Base-by-base conservation (phyloP, 2,888 invertebrate species). In the Zelleria hepariella region DNA sequence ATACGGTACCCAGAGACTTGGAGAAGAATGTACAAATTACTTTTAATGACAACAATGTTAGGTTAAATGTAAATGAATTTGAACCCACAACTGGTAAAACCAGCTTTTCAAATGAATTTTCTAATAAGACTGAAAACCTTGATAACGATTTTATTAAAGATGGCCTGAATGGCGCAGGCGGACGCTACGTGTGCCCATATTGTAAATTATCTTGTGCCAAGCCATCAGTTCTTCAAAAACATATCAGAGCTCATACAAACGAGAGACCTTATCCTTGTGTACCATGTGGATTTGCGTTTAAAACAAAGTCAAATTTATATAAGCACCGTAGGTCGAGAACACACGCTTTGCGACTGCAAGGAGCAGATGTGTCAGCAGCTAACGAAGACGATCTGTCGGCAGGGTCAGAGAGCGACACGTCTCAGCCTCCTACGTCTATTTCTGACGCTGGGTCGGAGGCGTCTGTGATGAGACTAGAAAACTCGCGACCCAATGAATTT, bases 191-290 rank as follows among this genome's bases (percentile, higher is more conserved):
- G 66, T 97, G 97, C 78, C 93, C 94, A 10, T 96, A 95, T 80
- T 97, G 97, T 89, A 95, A 94, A 80, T 88, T 96, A 77, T 93
- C 93, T 66, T 97, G 96, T 89, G 94, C 96, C 71, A 97, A 97
- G 85, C 97, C 97, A 61, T 97, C 96, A 78, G 97, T 97, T 66
- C 91, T 97, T 65, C 94, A 96, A 81, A 97, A 97, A 90, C 97
- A 97, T 90, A 95, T 97, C 80, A 92, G 97, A 74, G 96, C 96
- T 62, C 97, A 97, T 82, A 97, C 97, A 54, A 96, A 96, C 78
- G 97, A 97, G 84, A 91, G 97, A 70, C 97, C 97, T 61, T 97
- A 94, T 87, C 97, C 97, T 26, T 97, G 97, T 86, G 90, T 91
- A 70, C 93, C 94, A 66, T 97, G 97, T 82, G 96, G 96, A 66